Base-by-base conservation (phyloP, 2,797 vertebrate species). In the Oreonectes daqikongensis region DNA sequence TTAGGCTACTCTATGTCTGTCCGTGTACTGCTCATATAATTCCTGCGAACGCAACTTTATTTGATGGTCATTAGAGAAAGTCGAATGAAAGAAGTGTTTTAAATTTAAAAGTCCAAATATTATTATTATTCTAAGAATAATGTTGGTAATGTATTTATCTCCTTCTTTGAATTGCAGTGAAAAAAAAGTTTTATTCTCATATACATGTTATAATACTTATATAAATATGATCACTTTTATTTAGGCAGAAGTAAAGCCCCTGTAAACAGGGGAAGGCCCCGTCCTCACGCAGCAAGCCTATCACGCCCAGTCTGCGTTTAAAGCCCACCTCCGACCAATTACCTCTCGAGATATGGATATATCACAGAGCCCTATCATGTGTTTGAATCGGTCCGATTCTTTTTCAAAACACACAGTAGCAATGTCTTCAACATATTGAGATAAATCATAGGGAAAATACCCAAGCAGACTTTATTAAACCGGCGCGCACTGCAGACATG, bases 291-390 rank as follows among this genome's bases (percentile, higher is more conserved):
- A 67, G 84, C 76, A 68, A 89, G 83, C 91, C 92, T 88, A 93
- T 93, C 92, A 82, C 82, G 78, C 84, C 78, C 80, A 79, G 40
- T 52, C 79, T 69, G 59, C n/a, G 79, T 72, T 40, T 69, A 81
- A 84, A 89, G 88, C 89, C 87, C 91, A 83, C 90, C 92, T 88
- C 89, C 88, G 32, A 61, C 85, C 88, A 82, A 90, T 86, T 87
- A 88, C 81, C 85, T 85, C 82, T 80, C 63, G 76, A 83, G 57
- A 87, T 88, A 91, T 90, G 89, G 89, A 90, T 90, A 92, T 91
- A 91, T 92, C 87, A 89, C 81, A 87, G 87, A 82, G 83, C 88
- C 79, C 77, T 85, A 84, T 84, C 85, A 71, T 88, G 90, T 86
- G 88, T 90, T 85, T 81, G 78, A 86, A 83, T 82, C 81, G 77